A percentile compares a stretch with the other conserved stretches of the same genome.
These are phyloP conservation scores for Caenorhabditis drosophilae DNA, from an alignment of 2,888 invertebrate species.

Conservation along the genomic window DNA sequence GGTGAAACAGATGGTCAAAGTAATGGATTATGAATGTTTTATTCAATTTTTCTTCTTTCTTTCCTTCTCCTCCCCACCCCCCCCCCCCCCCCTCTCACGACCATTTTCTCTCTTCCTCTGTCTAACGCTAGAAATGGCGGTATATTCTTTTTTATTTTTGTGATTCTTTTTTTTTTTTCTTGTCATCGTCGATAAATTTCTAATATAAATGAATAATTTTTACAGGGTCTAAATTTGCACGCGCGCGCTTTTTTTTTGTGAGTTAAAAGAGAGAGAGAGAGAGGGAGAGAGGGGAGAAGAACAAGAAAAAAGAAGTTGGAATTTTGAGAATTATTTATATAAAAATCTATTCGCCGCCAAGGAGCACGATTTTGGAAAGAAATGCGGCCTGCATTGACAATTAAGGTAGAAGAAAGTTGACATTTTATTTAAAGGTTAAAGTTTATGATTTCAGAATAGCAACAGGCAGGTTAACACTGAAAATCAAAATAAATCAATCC, in stretches of 20 bases:
- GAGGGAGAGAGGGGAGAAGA: too few species aligned
- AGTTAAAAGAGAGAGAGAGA: too few species aligned
- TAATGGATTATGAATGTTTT: too few species aligned
- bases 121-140: too few species aligned
- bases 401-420: background rate
- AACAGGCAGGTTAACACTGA: conserved; percentile 7
- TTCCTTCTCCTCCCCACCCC: too few species aligned
- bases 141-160: too few species aligned
- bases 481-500: background rate
- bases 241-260: too few species aligned
- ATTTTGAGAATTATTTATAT: too few species aligned
- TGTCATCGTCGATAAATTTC: background rate
- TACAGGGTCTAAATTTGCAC: conserved; percentile 2
- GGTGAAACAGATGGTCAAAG: too few species aligned
- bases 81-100: too few species aligned
- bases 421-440: background rate
- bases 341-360: background rate
- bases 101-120: too few species aligned
- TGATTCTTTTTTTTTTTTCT: background rate
- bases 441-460: background rate
- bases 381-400: background rate
- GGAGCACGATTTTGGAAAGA: background rate
- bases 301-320: background rate
- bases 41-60: too few species aligned
- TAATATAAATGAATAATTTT: background rate